Percentiles rank a stretch among this genome's conserved stretches.
Conservation (phyloP, 2,888 invertebrate species). For the Caenorhabditis sinica region DNA sequence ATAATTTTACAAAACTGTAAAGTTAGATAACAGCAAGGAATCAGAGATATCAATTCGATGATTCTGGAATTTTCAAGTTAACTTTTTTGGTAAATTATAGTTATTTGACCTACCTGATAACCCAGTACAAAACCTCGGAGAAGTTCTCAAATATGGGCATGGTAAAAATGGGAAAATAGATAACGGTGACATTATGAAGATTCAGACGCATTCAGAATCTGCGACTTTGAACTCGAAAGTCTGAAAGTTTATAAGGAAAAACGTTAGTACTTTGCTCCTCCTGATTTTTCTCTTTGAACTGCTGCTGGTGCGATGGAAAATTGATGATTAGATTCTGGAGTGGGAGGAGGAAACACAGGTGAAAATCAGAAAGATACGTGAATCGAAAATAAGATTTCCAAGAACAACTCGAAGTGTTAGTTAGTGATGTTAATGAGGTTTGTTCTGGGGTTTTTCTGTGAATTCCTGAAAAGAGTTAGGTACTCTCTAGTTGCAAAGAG, state of each 20-base stretch:
- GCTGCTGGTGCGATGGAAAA: too few species aligned
- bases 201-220: slow-evolving; percentile 26
- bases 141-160: slow-evolving; percentile 35
- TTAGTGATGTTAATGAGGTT: not conserved
- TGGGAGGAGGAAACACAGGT: not conserved
- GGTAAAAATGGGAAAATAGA: slow-evolving; percentile 48
- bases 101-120: not conserved
- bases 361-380: not conserved
- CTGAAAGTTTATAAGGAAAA: not conserved
- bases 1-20: slow-evolving; percentile 23
- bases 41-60: slow-evolving; percentile 1
- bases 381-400: too few species aligned
- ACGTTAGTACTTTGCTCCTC: not conserved
- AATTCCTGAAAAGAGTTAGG: not conserved
- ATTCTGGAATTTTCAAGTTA: slow-evolving; percentile 7
- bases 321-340: too few species aligned
- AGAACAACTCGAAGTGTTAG: too few species aligned
- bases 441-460: not conserved
- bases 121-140: slow-evolving; percentile 29
- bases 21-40: slow-evolving; percentile 10
- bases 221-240: not conserved
- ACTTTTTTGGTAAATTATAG: not conserved
- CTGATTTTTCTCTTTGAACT: too few species aligned
- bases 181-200: slow-evolving; percentile 46
- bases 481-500: too few species aligned